A percentile compares a stretch with the other conserved stretches of the same genome.
Conservation (phyloP, 2,888 invertebrate species). For the Callinectes sapidus region DNA sequence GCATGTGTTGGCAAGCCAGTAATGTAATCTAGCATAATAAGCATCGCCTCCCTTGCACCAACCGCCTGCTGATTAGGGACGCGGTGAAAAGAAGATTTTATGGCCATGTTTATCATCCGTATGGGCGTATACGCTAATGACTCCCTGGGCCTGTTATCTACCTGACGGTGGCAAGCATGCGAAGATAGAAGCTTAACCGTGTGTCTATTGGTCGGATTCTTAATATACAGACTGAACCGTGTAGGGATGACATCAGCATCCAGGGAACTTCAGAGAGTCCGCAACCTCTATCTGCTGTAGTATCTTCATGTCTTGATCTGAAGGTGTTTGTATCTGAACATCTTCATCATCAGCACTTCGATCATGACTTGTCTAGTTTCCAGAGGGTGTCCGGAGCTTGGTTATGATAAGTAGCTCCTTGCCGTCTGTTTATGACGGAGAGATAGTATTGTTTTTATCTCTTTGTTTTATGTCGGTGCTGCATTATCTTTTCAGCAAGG, state of each 20-base stretch:
- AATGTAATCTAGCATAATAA: conserved; percentile 44
- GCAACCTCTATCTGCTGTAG: not conserved
- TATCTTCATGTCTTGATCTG: conserved; percentile 29
- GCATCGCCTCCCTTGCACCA: not conserved
- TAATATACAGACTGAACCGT: not conserved
- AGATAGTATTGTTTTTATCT: not conserved
- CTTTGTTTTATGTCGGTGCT: not conserved
- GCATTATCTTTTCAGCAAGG: not conserved
- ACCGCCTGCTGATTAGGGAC: conserved; percentile 25
- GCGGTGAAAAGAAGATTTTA: conserved; percentile 30
- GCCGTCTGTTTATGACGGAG: not conserved
- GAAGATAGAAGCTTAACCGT: conserved; percentile 23
- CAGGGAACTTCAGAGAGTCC: not conserved
- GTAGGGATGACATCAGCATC: not conserved
- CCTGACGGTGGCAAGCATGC: conserved; percentile 5
- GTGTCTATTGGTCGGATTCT: not conserved
- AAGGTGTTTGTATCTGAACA: conserved; percentile 13
- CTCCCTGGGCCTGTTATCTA: not conserved
- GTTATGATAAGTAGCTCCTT: not conserved
- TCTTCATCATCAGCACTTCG: conserved; percentile 14
- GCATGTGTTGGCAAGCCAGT: not conserved
- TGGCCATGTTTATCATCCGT: conserved; percentile 2
- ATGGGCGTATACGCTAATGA: conserved; percentile 15
- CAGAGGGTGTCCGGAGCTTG: not conserved
- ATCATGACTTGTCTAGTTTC: not conserved